A percentile compares a stretch with the other conserved stretches of the same genome.
These are phyloP conservation scores for Myotis yumanensis DNA, from an alignment of 2,113 vertebrate species.

Conservation along the genomic window DNA sequence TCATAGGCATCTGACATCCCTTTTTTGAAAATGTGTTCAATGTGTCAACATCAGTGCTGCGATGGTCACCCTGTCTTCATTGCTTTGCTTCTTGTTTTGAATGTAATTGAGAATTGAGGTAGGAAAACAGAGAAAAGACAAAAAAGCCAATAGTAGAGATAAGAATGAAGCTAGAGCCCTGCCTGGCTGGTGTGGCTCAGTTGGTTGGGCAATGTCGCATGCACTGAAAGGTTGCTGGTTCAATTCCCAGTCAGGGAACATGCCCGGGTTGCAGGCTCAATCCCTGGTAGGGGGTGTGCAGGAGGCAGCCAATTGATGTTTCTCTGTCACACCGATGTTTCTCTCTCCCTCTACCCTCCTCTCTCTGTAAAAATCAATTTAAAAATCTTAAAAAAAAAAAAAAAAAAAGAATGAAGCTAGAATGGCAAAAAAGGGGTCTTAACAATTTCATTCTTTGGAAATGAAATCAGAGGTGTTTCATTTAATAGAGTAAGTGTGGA, in stretches of 20 bases:
- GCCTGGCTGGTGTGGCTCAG: too few species aligned
- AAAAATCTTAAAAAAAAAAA: too few species aligned
- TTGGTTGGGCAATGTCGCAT: too few species aligned
- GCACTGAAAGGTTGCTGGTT: too few species aligned
- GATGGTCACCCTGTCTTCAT: neutral
- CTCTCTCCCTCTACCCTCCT: too few species aligned
- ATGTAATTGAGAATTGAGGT: neutral
- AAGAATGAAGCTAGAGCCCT: neutral
- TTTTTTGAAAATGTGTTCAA: neutral
- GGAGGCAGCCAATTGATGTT: too few species aligned
- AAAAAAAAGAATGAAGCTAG: neutral
- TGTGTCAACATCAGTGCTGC: neutral
- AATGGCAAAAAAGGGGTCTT: neutral
- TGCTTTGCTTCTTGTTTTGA: neutral
- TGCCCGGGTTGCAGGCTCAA: too few species aligned
- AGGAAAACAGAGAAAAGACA: neutral
- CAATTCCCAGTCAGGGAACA: too few species aligned
- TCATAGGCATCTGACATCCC: accelerated
- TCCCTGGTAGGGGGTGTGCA: too few species aligned
- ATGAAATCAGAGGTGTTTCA: neutral
- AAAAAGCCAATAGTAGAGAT: neutral
- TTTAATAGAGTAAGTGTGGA: neutral
- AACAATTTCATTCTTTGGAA: neutral
- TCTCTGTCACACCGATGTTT: too few species aligned
- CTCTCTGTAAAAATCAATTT: too few species aligned